Evolutionary conservation across 2,888 invertebrate genomes (phyloP).

Genomic region (Chrysina gloriosa): DNA sequence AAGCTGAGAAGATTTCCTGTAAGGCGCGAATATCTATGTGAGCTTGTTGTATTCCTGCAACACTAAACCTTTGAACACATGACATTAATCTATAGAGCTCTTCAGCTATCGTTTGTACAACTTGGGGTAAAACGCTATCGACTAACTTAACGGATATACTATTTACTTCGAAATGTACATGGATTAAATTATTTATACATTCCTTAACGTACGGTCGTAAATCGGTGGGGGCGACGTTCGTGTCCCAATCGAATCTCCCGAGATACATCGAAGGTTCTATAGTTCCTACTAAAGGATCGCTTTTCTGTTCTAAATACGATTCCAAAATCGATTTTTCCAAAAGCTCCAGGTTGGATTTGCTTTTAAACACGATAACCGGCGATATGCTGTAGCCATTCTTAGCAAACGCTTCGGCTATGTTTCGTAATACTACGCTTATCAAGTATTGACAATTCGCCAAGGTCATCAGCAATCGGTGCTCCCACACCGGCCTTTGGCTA

Average conservation of each 20-base stretch:
- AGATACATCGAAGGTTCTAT: slow-evolving; percentile 97
- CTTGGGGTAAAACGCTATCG: slow-evolving; percentile 76
- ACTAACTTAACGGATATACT: slow-evolving; percentile 83
- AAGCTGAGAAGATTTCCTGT: slow-evolving; percentile 73
- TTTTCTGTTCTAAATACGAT: slow-evolving; percentile 88
- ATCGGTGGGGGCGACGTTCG: slow-evolving; percentile 79
- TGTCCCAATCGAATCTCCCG: slow-evolving; percentile 88
- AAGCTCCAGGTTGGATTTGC: slow-evolving; percentile 72
- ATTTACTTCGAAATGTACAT: slow-evolving; percentile 83
- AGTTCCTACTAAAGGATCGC: slow-evolving; percentile 94
- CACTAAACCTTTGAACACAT: slow-evolving; percentile 78
- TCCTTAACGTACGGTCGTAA: slow-evolving; percentile 90
- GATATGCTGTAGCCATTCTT: slow-evolving; percentile 81
- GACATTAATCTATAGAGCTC: slow-evolving; percentile 90
- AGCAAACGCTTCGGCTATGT: slow-evolving; percentile 76
- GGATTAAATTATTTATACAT: slow-evolving; percentile 83
- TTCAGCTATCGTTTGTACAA: slow-evolving; percentile 92
- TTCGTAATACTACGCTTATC: slow-evolving; percentile 77
- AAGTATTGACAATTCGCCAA: slow-evolving; percentile 92
- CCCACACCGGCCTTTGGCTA: slow-evolving; percentile 72
- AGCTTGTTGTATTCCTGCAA: slow-evolving; percentile 81
- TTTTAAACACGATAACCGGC: slow-evolving; percentile 68
- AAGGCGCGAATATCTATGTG: slow-evolving; percentile 80
- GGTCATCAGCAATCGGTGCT: slow-evolving; percentile 84
- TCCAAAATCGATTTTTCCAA: slow-evolving; percentile 78